These are phyloP conservation scores for Baronia brevicornis DNA, from an alignment of 2,888 invertebrate species.

Conservation along the genomic window DNA sequence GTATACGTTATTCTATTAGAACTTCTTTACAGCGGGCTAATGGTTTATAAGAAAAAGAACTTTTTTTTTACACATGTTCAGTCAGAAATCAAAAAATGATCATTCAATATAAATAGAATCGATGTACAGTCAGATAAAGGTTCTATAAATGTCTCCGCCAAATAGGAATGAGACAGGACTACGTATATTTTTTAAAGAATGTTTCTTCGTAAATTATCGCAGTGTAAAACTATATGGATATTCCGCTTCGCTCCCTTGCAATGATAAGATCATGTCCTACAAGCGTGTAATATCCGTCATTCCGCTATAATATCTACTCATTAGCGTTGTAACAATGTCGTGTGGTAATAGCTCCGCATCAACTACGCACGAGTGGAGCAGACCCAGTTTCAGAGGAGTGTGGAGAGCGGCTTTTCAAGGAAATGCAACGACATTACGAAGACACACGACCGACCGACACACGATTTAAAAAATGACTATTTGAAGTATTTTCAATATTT, in stretches of 20 bases:
- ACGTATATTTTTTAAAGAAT: no score
- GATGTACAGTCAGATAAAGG: no score
- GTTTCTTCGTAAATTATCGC: neutral
- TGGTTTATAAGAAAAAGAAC: no score
- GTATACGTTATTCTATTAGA: no score
- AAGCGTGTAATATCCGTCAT: constrained; percentile 6
- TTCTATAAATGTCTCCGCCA: no score
- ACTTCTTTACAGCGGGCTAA: no score
- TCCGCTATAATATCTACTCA: constrained; percentile 1
- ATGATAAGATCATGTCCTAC: constrained; percentile 1
- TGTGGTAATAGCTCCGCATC: constrained; percentile 32
- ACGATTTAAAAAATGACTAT: no score
- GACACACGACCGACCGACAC: neutral
- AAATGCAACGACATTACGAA: neutral
- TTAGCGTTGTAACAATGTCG: constrained; percentile 15
- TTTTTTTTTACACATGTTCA: no score
- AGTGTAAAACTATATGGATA: neutral
- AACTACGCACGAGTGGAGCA: constrained; percentile 27
- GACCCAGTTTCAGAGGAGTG: constrained; percentile 13
- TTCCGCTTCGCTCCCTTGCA: neutral
- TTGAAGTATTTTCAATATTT: no score
- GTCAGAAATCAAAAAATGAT: no score
- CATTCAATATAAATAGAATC: no score
- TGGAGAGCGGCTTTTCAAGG: constrained; percentile 6
- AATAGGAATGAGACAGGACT: no score